phyloP scores from a whole-genome alignment of 2,888 invertebrate genomes.

The Philhelius pedissequus region DNA sequence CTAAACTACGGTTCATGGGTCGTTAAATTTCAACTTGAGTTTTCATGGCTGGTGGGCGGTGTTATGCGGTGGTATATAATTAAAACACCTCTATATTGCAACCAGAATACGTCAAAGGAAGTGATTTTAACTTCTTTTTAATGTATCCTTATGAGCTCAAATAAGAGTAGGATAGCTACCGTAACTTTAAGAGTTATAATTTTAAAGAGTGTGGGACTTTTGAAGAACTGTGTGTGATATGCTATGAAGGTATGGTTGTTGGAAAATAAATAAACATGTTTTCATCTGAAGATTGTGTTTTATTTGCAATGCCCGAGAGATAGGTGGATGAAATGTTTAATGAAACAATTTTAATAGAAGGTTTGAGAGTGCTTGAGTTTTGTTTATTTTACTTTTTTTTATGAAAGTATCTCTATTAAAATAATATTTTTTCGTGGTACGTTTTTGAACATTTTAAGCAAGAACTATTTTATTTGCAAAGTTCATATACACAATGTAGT shows the following conservation, averaged over 20 bases:
- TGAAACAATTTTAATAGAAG: neutral
- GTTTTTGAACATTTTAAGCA: too few relatives aligned
- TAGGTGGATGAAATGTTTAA: neutral
- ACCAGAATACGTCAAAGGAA: conserved; percentile 35
- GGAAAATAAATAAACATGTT: neutral
- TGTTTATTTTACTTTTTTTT: neutral
- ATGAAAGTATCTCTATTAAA: neutral
- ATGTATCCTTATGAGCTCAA: conserved; percentile 26
- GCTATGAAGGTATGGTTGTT: neutral
- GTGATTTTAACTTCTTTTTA: conserved; percentile 63
- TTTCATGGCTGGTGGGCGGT: conserved; percentile 22
- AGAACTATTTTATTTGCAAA: too few relatives aligned
- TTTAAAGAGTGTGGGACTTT: neutral
- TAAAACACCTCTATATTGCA: conserved; percentile 16
- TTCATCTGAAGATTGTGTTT: neutral
- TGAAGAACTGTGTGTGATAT: conserved; percentile 4
- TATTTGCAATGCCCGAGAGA: neutral
- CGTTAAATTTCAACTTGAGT: conserved; percentile 49
- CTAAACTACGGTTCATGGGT: conserved; percentile 23
- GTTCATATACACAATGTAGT: too few relatives aligned
- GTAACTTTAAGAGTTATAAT: neutral
- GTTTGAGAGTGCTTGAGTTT: neutral
- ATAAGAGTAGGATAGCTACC: neutral
- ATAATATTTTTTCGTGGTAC: too few relatives aligned
- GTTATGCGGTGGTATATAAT: conserved; percentile 22